These are phyloP conservation scores for Nettapus auritus DNA, from an alignment of 2,113 vertebrate species.

Conservation along the genomic window DNA sequence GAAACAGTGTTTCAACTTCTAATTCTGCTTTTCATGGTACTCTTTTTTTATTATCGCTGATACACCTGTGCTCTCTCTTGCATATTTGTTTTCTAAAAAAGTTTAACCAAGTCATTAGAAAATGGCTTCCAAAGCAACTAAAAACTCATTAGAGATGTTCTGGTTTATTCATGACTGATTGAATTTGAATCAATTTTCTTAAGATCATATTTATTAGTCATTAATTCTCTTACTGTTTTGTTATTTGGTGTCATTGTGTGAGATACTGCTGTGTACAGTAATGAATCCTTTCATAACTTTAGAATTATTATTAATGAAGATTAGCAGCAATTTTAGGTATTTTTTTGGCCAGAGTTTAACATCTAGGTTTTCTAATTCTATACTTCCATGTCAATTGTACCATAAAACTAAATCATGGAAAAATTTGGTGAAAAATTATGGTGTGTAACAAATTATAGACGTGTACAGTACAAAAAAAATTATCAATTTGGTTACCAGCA, in stretches of 20 bases:
- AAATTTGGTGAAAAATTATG: background rate
- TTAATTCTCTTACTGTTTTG: background rate
- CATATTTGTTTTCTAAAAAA: background rate
- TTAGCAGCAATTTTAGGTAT: background rate
- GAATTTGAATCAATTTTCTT: background rate
- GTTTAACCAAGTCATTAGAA: background rate
- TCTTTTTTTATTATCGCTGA: background rate
- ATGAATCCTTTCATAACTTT: background rate
- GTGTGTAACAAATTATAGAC: background rate
- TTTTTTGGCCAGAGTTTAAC: background rate
- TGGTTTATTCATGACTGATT: background rate
- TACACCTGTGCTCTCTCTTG: background rate
- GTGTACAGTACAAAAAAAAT: background rate
- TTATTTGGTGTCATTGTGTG: background rate
- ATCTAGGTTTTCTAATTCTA: background rate
- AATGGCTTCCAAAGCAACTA: background rate
- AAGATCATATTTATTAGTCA: background rate
- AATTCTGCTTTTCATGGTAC: background rate
- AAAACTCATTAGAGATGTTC: background rate
- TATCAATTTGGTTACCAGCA: background rate
- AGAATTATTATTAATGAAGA: background rate
- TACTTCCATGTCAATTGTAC: background rate
- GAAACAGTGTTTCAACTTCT: background rate
- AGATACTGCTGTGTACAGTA: background rate
- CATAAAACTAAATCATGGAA: background rate